phyloP scores from a whole-genome alignment of 1,140 invertebrate species.

The Vanessa atalanta region DNA sequence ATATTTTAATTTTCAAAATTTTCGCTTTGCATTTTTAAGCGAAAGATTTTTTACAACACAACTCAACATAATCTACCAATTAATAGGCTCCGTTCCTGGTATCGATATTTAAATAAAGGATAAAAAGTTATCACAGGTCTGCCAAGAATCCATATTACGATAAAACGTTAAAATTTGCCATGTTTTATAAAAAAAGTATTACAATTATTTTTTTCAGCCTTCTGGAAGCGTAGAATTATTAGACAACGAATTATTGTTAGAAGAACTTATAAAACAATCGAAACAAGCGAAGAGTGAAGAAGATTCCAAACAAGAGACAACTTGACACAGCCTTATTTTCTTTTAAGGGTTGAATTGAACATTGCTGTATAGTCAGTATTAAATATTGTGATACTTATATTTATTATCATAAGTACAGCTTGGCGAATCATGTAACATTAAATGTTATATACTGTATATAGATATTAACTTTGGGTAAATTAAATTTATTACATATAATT shows the following conservation, averaged over 20 bases:
- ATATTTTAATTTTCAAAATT: too few species aligned
- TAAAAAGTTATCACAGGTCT: too few species aligned
- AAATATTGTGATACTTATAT: slow-evolving; percentile 69
- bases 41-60: too few species aligned
- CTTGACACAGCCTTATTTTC: slow-evolving; percentile 70
- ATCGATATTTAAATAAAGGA: too few species aligned
- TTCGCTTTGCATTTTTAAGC: too few species aligned
- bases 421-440: slow-evolving; percentile 33
- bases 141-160: too few species aligned
- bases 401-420: slow-evolving; percentile 45
- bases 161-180: too few species aligned
- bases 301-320: slow-evolving; percentile 56
- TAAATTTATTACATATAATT: slow-evolving; percentile 21
- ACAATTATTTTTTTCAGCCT: slow-evolving; percentile 51
- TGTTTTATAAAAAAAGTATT: too few species aligned
- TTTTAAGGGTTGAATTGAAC: slow-evolving; percentile 53
- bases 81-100: too few species aligned
- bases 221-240: slow-evolving; percentile 63
- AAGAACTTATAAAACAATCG: slow-evolving; percentile 66
- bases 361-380: slow-evolving; percentile 66
- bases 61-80: too few species aligned
- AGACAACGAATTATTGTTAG: slow-evolving; percentile 67
- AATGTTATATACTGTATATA: slow-evolving; percentile 36
- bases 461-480: slow-evolving; percentile 26
- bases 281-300: slow-evolving; percentile 51